These are phyloP conservation scores for Xanthostigma xanthostigma DNA, from an alignment of 2,888 invertebrate genomes.

Conservation along the genomic window DNA sequence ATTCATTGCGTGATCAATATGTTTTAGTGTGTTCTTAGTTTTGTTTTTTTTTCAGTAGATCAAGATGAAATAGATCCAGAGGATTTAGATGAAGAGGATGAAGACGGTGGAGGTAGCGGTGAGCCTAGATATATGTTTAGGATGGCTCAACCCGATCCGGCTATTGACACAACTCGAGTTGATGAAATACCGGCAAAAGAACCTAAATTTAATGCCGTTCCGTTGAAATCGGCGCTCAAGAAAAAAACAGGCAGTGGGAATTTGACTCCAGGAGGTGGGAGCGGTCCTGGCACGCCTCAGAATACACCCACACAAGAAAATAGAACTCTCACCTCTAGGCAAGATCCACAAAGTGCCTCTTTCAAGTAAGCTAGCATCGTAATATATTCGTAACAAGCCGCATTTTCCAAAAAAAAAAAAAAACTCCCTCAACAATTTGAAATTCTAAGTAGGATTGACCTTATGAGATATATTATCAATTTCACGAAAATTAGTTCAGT, in stretches of 20 bases:
- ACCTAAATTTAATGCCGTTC: slow-evolving; percentile 80
- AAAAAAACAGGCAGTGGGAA: slow-evolving; percentile 40
- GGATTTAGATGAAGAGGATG: slow-evolving; percentile 49
- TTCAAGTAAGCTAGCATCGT: slow-evolving; percentile 51
- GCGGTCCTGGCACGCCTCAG: slow-evolving; percentile 47
- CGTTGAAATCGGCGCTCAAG: slow-evolving; percentile 83
- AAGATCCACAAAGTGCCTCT: slow-evolving; percentile 61
- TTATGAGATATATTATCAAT: slow-evolving; percentile 1
- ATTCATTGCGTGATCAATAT: no score
- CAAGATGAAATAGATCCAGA: slow-evolving; percentile 41
- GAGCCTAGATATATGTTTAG: slow-evolving; percentile 35
- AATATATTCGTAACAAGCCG: not conserved
- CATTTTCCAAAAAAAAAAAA: not conserved
- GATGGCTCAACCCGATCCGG: slow-evolving; percentile 45
- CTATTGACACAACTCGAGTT: slow-evolving; percentile 67
- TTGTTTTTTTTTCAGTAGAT: slow-evolving; percentile 17
- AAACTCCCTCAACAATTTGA: not conserved
- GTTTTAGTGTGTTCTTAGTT: no score
- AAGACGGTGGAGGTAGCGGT: slow-evolving; percentile 41
- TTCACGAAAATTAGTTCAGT: not conserved
- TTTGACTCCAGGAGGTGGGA: slow-evolving; percentile 23
- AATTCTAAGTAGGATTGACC: not conserved
- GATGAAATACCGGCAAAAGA: slow-evolving; percentile 90
- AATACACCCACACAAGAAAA: slow-evolving; percentile 58
- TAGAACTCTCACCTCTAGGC: slow-evolving; percentile 49